These are phyloP conservation scores for Bombus turneri DNA, from an alignment of 1,140 invertebrate species.

Conservation along the genomic window DNA sequence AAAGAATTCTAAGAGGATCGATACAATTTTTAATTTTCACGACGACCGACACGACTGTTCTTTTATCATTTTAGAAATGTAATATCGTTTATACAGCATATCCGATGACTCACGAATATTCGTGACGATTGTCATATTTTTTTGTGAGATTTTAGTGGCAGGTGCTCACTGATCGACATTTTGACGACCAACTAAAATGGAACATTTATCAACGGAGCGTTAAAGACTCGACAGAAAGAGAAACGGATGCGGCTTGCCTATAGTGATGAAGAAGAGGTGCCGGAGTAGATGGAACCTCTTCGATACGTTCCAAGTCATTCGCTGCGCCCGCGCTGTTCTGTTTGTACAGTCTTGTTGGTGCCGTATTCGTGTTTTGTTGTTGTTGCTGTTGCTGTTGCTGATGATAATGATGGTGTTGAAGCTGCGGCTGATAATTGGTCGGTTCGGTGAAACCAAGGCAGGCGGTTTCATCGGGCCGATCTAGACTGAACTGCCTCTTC, in stretches of 20 bases:
- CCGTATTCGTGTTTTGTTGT: slow-evolving; percentile 21
- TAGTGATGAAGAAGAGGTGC: slow-evolving; percentile 67
- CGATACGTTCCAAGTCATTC: slow-evolving; percentile 87
- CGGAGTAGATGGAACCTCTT: slow-evolving; percentile 84
- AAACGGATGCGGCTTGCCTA: slow-evolving; percentile 78
- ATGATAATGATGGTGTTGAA: background rate
- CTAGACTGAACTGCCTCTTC: slow-evolving; percentile 87
- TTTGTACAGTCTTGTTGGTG: slow-evolving; percentile 83
- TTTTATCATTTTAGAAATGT: background rate
- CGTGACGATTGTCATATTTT: slow-evolving; percentile 13
- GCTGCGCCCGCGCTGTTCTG: slow-evolving; percentile 88
- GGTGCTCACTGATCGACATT: background rate
- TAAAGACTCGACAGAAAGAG: slow-evolving; percentile 81
- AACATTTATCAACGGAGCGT: slow-evolving; percentile 70
- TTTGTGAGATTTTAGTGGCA: background rate
- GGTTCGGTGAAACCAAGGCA: slow-evolving; percentile 35
- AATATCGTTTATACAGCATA: background rate
- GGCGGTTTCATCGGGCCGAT: slow-evolving; percentile 84
- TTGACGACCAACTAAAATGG: too few species aligned
- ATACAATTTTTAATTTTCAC: background rate
- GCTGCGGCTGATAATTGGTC: background rate
- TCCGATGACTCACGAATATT: background rate
- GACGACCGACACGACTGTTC: background rate
- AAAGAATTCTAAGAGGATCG: background rate
- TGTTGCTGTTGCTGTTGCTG: background rate